These are phyloP conservation scores for Xyliphius kryptos DNA, from an alignment of 2,113 vertebrate species.

Conservation along the genomic window DNA sequence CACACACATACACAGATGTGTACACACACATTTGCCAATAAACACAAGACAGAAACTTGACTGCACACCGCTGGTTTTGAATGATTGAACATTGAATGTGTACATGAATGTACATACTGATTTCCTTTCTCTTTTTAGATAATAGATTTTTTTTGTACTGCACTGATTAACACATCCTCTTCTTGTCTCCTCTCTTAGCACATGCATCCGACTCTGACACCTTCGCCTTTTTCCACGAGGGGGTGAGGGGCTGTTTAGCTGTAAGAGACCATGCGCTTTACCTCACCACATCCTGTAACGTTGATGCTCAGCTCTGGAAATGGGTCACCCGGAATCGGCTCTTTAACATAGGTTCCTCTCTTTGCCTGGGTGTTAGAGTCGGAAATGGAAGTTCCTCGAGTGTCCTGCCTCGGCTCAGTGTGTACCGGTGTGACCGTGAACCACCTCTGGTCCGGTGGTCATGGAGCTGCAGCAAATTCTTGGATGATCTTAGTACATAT, in stretches of 20 bases:
- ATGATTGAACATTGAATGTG: too few relatives aligned
- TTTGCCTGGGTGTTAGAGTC: slow-evolving; percentile 77
- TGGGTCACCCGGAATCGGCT: slow-evolving; percentile 90
- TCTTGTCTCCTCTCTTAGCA: slow-evolving; percentile 42
- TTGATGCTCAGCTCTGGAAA: slow-evolving; percentile 80
- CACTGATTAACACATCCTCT: too few relatives aligned
- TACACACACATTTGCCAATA: too few relatives aligned
- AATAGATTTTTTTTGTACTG: too few relatives aligned
- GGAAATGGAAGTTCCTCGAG: slow-evolving; percentile 56
- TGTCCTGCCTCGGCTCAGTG: slow-evolving; percentile 57
- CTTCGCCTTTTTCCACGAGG: slow-evolving; percentile 82
- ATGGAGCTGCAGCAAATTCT: slow-evolving; percentile 76
- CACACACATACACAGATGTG: too few relatives aligned
- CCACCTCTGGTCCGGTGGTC: slow-evolving; percentile 80
- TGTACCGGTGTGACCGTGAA: slow-evolving; percentile 83
- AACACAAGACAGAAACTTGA: too few relatives aligned
- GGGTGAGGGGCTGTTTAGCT: slow-evolving; percentile 74
- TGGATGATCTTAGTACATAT: slow-evolving; percentile 70
- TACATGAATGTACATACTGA: too few relatives aligned
- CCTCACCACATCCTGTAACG: slow-evolving; percentile 68
- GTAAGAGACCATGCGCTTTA: slow-evolving; percentile 68
- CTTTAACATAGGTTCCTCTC: slow-evolving; percentile 83
- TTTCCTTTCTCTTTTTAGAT: too few relatives aligned
- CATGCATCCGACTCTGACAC: slow-evolving; percentile 65
- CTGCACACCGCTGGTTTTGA: too few relatives aligned